phyloP scores from a whole-genome alignment of 2,888 invertebrate species.

The Trissonchulus latispiculum region DNA sequence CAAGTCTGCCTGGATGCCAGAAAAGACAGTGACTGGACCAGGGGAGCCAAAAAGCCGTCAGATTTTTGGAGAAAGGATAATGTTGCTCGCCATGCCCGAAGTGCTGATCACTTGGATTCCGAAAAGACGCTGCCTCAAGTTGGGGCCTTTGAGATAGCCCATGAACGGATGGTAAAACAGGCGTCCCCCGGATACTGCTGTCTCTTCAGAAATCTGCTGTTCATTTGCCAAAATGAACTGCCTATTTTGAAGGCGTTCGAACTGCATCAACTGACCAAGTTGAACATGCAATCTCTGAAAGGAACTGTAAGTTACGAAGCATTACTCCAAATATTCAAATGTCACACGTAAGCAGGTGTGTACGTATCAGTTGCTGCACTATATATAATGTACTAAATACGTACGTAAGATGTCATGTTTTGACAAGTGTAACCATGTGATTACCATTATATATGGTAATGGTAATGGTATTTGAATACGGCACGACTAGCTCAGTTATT shows the following conservation, averaged over 20 bases:
- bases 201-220: not conserved
- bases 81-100: not conserved
- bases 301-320: too few species aligned
- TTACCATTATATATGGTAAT: too few species aligned
- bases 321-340: too few species aligned
- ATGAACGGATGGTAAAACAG: not conserved
- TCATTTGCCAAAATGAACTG: conserved; percentile 1
- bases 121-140: not conserved
- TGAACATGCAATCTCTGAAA: not conserved
- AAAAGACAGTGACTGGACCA: not conserved
- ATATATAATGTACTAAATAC: too few species aligned
- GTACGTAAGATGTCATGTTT: too few species aligned
- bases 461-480: too few species aligned
- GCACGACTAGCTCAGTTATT: too few species aligned
- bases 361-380: too few species aligned
- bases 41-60: not conserved
- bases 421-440: too few species aligned
- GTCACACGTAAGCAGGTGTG: too few species aligned
- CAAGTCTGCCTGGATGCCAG: not conserved
- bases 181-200: not conserved
- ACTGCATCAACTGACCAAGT: not conserved
- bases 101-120: not conserved
- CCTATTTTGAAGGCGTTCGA: not conserved
- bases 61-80: not conserved
- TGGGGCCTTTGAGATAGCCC: not conserved